Evolutionary conservation across 2,113 vertebrate genomes (phyloP), one percentile per base, ranked within the genome.

Genomic region (Onychorhynchus coronatus): DNA sequence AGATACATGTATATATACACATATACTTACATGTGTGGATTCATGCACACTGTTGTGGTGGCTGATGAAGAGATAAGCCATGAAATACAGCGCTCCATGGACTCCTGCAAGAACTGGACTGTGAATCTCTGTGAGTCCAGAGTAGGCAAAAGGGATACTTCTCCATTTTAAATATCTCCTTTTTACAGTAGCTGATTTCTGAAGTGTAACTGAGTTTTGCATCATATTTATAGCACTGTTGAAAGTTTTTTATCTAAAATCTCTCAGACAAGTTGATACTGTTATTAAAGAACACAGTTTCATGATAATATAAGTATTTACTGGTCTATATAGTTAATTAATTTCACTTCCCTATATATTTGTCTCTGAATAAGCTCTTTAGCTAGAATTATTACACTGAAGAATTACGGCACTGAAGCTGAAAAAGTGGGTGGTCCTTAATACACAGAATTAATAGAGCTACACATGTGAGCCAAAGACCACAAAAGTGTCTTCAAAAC

Each of bases 1-100:
- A 86, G 33, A 84, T 33, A 23, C 47, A 7, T n/a, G 5, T 53
- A 0, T 47, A 12, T 42, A 37, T 24, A 52, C 2, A 50, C 52
- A 9, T n/a, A 3, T 53, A 0, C n/a, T 10, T 52, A 28, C 46
- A 42, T 21, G 56, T 3, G 21, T 4, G 24, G 4, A 37, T 83
- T 47, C 55, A 63, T 6, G 7, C 28, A n/a, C 21, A 0, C 83
- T 79, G 49, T 85, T 82, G 85, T 95, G 86, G 89, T 79, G 53
- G 58, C 21, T 93, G 88, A 88, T 65, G 81, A 90, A 82, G 88
- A 91, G 85, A 95, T 59, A 92, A 95, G 16, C 62, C 71, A 49
- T 68, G 67, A 91, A 89, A 93, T 46, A 73, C 35, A 79, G 11
- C 5, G 39, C n/a, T 92, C 42, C 13, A 4, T 53, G 62, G 42